Evolutionary conservation across 2,113 vertebrate species (phyloP), one percentile per base, ranked within the genome.

Genomic region (Bubo scandiacus): DNA sequence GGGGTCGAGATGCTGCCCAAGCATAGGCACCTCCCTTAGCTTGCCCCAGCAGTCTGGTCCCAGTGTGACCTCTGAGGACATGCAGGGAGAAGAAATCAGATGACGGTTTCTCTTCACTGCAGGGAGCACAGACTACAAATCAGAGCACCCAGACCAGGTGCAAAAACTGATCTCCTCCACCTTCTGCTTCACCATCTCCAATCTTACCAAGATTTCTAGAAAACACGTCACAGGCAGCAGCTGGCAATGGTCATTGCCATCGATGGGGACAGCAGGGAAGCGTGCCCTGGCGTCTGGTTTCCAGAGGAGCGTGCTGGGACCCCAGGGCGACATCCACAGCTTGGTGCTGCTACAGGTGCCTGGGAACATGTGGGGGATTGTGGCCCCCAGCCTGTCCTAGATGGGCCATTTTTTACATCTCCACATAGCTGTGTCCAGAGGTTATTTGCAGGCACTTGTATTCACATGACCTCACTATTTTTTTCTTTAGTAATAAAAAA

Each of bases 31-130:
- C 10, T 18, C 43, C 14, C 29, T 88, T 10, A 75, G 62, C 65
- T 27, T 51, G 42, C 10, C 13, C 51, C 57, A 84, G 22, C 0
- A 0, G 11, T 32, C 32, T 40, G 72, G 67, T 77, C 18, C 25
- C 59, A 73, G 5, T 5, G 49, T n/a, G 38, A 80, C 23, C 58
- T 29, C 49, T 45, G 20, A 13, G 20, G 26, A 32, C 15, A 10
- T 0, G 0, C 20, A 81, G 19, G 68, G 36, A 61, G 32, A 18
- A 73, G 10, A 34, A 21, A 51, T 1, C 0, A 0, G n/a, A n/a
- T n/a, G 27, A 67, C 1, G 5, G 6, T 22, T 38, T 62, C 55
- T 68, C 43, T 75, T 42, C 45, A 49, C 10, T 0, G 0, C 55
- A 74, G 8, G 9, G 18, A 42, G 21, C 62, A 52, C 26, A 84